Evolutionary conservation across 2,888 invertebrate species (phyloP).

Genomic region (Scaeva pyrastri): DNA sequence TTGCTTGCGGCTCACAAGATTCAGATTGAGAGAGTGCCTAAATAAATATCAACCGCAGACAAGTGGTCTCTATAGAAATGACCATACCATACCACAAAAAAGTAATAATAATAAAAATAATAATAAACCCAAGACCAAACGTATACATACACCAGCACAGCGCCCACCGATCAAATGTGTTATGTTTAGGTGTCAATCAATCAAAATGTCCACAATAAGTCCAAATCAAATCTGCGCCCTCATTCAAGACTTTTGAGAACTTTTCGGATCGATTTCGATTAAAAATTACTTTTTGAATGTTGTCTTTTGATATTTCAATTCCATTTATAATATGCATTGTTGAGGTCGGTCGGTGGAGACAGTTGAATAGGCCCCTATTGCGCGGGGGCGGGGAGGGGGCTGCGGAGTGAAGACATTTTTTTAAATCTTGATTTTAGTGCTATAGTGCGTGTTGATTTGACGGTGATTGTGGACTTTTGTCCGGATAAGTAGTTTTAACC

Average conservation of each 20-base stretch:
- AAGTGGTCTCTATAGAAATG: constrained; percentile 68
- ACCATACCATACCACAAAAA: constrained; percentile 27
- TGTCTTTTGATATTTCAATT: constrained; percentile 60
- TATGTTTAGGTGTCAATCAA: constrained; percentile 75
- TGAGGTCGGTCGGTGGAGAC: constrained; percentile 21
- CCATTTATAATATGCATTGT: constrained; percentile 38
- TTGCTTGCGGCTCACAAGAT: constrained; percentile 32
- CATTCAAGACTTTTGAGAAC: constrained; percentile 30
- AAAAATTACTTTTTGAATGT: constrained; percentile 32
- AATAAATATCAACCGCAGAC: constrained; percentile 74
- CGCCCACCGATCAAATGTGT: constrained; percentile 54
- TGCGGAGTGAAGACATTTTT: not conserved
- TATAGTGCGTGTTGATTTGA: not conserved
- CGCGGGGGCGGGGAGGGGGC: too few relatives aligned
- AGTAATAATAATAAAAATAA: too few relatives aligned
- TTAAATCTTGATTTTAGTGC: not conserved
- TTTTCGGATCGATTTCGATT: constrained; percentile 40
- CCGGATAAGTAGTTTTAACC: not conserved
- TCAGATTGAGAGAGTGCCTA: constrained; percentile 63
- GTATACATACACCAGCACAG: too few relatives aligned
- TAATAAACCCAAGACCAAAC: constrained; percentile 12
- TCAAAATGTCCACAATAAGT: constrained; percentile 69
- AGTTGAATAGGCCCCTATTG: not conserved
- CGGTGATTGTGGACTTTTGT: not conserved
- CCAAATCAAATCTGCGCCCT: constrained; percentile 68